A percentile compares a stretch with the other conserved stretches of the same genome.
Conservation (phyloP, 2,797 vertebrate species). For the Arnoldichthys spilopterus region DNA sequence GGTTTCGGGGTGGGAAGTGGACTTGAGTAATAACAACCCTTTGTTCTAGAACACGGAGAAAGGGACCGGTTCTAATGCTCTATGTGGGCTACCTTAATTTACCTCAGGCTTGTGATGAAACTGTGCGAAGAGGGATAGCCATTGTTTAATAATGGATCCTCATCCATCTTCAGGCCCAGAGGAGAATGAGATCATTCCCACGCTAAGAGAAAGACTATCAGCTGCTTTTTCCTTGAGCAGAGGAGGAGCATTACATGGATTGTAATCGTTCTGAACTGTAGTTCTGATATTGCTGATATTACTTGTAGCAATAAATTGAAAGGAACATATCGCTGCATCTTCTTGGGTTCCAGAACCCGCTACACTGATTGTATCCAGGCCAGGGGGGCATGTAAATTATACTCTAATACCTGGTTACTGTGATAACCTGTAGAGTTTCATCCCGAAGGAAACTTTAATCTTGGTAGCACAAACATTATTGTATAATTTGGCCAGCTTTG, state of each 20-base stretch:
- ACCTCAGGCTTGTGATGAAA: slow-evolving; percentile 40
- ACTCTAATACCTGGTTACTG: slow-evolving; percentile 53
- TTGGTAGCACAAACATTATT: slow-evolving; percentile 31
- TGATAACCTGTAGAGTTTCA: slow-evolving; percentile 40
- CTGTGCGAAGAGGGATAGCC: slow-evolving; percentile 33
- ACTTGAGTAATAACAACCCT: slow-evolving; percentile 34
- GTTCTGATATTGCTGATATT: slow-evolving; percentile 41
- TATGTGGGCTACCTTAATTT: slow-evolving; percentile 48
- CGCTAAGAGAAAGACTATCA: slow-evolving; percentile 52
- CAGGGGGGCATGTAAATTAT: slow-evolving; percentile 53
- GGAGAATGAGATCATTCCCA: slow-evolving; percentile 51
- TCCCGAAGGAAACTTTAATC: slow-evolving; percentile 43
- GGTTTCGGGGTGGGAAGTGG: slow-evolving; percentile 46
- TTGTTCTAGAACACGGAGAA: slow-evolving; percentile 18
- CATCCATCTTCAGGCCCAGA: slow-evolving; percentile 53
- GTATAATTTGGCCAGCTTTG: slow-evolving; percentile 26
- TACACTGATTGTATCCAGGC: slow-evolving; percentile 46
- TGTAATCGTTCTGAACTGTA: slow-evolving; percentile 36
- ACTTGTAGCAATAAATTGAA: slow-evolving; percentile 29
- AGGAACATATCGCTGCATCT: background rate
- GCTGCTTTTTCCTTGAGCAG: background rate
- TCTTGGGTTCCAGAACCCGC: slow-evolving; percentile 28
- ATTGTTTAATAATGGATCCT: slow-evolving; percentile 53
- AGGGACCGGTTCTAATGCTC: background rate
- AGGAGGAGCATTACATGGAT: slow-evolving; percentile 34